Percentiles rank a stretch among this genome's conserved stretches.
phyloP scores from a whole-genome alignment of 30 jellyfish, hydroid and myxozoan genomes.

The Mastigias papua region DNA sequence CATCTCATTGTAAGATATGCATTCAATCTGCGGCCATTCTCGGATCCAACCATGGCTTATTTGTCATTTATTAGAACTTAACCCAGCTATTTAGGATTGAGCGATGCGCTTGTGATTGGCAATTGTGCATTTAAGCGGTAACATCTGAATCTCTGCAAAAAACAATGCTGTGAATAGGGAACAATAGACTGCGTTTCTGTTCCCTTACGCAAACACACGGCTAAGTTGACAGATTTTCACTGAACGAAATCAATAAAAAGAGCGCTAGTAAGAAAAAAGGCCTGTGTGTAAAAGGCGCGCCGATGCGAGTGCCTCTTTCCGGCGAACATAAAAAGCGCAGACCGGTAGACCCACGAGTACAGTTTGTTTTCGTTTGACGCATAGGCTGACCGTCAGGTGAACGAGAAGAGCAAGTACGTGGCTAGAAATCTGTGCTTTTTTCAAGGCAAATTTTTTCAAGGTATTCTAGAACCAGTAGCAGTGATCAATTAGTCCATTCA shows the following conservation, averaged over 20 bases:
- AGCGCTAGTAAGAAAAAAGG: conserved; percentile 59
- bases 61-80: conserved; percentile 32
- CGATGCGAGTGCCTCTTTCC: conserved; percentile 79
- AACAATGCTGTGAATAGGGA: conserved; percentile 56
- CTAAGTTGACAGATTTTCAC: conserved; percentile 67
- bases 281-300: conserved; percentile 59
- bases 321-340: conserved; percentile 63
- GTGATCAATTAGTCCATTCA: conserved; percentile 17
- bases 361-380: conserved; percentile 3
- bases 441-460: background rate
- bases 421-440: background rate
- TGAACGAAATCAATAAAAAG: conserved; percentile 70
- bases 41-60: conserved; percentile 29
- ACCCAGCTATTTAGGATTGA: conserved; percentile 16
- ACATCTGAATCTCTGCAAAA: conserved; percentile 28
- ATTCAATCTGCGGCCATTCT: conserved; percentile 57
- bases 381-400: background rate
- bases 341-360: conserved; percentile 8
- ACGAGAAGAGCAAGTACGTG: background rate
- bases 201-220: conserved; percentile 79
- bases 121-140: conserved; percentile 73
- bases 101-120: conserved; percentile 36
- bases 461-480: background rate
- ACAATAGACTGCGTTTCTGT: conserved; percentile 64
- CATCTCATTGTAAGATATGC: conserved; percentile 13